Conservation (phyloP, 2,888 invertebrate species). For the Morpho achilles region DNA sequence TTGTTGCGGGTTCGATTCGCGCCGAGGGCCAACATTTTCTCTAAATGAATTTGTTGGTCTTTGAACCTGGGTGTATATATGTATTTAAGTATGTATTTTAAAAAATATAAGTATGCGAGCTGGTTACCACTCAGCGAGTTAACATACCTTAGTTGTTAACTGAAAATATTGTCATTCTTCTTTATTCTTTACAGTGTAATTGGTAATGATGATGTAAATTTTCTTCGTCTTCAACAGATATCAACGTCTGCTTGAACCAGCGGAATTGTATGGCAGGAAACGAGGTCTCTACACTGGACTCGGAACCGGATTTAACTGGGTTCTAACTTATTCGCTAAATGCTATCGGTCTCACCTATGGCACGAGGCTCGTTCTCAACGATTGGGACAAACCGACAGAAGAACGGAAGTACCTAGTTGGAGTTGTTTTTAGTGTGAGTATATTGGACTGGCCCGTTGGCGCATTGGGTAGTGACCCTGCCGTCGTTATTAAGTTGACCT, state of each 20-base stretch:
- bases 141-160: too few species aligned
- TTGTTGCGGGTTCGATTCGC: too few species aligned
- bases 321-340: constrained; percentile 85
- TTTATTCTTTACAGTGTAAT: background rate
- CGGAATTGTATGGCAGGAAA: constrained; percentile 81
- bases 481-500: too few species aligned
- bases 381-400: constrained; percentile 75
- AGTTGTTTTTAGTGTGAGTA: constrained; percentile 82
- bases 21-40: too few species aligned
- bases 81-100: too few species aligned
- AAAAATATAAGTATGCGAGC: too few species aligned
- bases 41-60: too few species aligned
- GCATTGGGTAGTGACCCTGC: too few species aligned
- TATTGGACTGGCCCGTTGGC: too few species aligned
- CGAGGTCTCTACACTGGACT: constrained; percentile 84
- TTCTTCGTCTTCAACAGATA: constrained; percentile 53
- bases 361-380: constrained; percentile 82
- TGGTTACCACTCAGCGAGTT: too few species aligned
- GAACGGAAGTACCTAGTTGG: constrained; percentile 83
- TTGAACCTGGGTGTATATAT: too few species aligned
- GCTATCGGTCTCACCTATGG: constrained; percentile 89
- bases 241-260: constrained; percentile 77
- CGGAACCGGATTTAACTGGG: constrained; percentile 86
- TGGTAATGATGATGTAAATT: too few species aligned
- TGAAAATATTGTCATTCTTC: background rate